Evolutionary conservation across 1,140 invertebrate genomes (phyloP).

Genomic region (Drosophila mauritiana): DNA sequence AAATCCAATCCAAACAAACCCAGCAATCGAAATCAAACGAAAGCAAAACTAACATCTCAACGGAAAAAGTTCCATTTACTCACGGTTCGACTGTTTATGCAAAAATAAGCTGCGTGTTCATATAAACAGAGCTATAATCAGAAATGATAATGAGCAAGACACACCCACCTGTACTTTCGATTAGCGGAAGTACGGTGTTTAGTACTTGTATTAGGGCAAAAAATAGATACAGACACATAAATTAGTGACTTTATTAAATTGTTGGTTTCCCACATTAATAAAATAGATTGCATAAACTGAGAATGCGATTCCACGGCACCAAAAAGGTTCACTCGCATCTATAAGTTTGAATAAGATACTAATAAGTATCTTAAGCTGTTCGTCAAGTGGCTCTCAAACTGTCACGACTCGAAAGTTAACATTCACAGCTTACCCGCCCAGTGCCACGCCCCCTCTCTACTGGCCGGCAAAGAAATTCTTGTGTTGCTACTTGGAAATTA

Average conservation of each 20-base stretch:
- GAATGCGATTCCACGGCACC: no score
- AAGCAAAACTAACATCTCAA: constrained; percentile 16
- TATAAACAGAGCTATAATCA: constrained; percentile 13
- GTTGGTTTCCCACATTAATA: no score
- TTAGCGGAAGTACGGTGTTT: background rate
- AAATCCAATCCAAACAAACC: constrained; percentile 59
- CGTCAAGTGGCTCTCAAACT: constrained; percentile 17
- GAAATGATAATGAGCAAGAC: constrained; percentile 25
- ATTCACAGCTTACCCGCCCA: constrained; percentile 5
- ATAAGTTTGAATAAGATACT: background rate
- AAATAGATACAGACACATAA: no score
- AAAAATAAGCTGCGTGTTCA: constrained; percentile 2
- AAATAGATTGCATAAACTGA: no score
- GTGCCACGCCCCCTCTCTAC: constrained; percentile 4
- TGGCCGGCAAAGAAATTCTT: constrained; percentile 31
- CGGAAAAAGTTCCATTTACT: constrained; percentile 9
- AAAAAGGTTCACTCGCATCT: background rate
- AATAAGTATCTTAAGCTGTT: background rate
- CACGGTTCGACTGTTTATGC: constrained; percentile 15
- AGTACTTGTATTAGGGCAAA: no score
- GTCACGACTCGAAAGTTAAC: constrained; percentile 13
- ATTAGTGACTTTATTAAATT: no score
- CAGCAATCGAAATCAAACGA: constrained; percentile 12
- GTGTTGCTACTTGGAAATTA: constrained; percentile 57
- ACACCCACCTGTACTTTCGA: background rate